phyloP scores from a whole-genome alignment of 2,797 vertebrate species.

The Menidia menidia region DNA sequence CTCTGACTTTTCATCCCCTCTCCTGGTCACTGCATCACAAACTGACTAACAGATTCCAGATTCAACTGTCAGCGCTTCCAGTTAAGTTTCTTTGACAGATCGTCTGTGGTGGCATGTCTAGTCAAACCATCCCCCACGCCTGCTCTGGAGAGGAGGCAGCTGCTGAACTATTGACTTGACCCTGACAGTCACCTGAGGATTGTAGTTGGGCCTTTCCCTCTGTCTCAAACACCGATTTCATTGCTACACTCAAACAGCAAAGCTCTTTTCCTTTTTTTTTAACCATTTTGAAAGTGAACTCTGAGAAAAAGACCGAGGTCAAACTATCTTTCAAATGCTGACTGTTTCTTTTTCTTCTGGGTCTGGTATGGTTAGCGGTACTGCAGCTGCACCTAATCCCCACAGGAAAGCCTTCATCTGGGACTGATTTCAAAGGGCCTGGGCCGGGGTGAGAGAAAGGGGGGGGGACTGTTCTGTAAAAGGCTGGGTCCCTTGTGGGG shows the following conservation, averaged over 20 bases:
- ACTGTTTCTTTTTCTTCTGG: constrained; percentile 22
- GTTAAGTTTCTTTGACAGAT: constrained; percentile 69
- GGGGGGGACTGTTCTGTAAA: constrained; percentile 60
- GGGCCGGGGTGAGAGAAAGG: constrained; percentile 48
- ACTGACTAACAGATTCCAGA: constrained; percentile 79
- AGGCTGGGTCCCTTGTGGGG: constrained; percentile 60
- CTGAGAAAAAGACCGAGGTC: constrained; percentile 50
- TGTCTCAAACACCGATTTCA: constrained; percentile 19
- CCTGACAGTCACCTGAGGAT: constrained; percentile 44
- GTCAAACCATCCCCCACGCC: constrained; percentile 52
- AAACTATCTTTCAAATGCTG: constrained; percentile 61
- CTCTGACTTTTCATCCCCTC: constrained; percentile 43
- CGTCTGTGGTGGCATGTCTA: constrained; percentile 65
- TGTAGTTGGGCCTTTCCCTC: constrained; percentile 30
- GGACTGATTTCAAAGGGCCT: constrained; percentile 76
- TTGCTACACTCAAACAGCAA: constrained; percentile 30
- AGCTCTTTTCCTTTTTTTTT: constrained; percentile 21
- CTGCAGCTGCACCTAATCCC: constrained; percentile 81
- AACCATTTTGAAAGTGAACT: constrained; percentile 40
- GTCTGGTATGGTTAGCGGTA: constrained; percentile 61
- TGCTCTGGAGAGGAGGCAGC: constrained; percentile 30
- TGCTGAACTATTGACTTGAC: constrained; percentile 44
- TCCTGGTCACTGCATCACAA: constrained; percentile 66
- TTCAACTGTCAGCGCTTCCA: constrained; percentile 65
- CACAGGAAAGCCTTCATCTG: constrained; percentile 81